A percentile compares a stretch with the other conserved stretches of the same genome.
Conservation (phyloP, 1,140 invertebrate genomes). For the Spodoptera frugiperda region DNA sequence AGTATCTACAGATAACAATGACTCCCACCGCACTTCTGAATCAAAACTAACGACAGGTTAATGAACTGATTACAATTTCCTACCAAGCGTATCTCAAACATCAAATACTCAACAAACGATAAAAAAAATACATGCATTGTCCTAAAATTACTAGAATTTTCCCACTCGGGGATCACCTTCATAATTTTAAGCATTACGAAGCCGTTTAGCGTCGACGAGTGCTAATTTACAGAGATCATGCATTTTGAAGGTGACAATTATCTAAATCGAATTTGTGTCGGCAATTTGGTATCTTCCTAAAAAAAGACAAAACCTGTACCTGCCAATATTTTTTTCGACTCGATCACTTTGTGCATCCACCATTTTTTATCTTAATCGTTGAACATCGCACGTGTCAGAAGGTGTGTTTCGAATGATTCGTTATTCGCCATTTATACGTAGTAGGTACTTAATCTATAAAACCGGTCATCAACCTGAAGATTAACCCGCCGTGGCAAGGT, state of each 20-base stretch:
- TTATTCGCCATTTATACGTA: constrained; percentile 29
- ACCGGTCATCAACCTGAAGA: constrained; percentile 67
- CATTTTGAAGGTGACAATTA: constrained; percentile 32
- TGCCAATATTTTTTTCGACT: background rate
- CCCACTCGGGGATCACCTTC: constrained; percentile 25
- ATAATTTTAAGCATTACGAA: constrained; percentile 21
- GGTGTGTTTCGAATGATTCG: constrained; percentile 1
- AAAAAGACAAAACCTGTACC: constrained; percentile 6
- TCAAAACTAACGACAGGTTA: constrained; percentile 17
- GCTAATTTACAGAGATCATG: constrained; percentile 27
- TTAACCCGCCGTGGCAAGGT: constrained; percentile 64
- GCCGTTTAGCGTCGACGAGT: constrained; percentile 16
- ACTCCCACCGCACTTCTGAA: constrained; percentile 12
- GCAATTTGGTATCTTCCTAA: constrained; percentile 17
- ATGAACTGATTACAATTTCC: constrained; percentile 22
- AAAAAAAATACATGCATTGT: constrained; percentile 5
- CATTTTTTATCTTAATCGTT: constrained; percentile 2
- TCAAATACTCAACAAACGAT: background rate
- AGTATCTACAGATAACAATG: constrained; percentile 26
- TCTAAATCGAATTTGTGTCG: constrained; percentile 12
- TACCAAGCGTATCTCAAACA: constrained; percentile 9
- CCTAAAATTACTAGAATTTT: constrained; percentile 9
- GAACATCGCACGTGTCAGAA: background rate
- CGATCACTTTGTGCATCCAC: background rate
- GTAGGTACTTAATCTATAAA: constrained; percentile 50